A percentile compares a stretch with the other conserved stretches of the same genome.
These are phyloP conservation scores for Rutilus rutilus DNA, from an alignment of 2,113 vertebrate genomes.

Conservation along the genomic window DNA sequence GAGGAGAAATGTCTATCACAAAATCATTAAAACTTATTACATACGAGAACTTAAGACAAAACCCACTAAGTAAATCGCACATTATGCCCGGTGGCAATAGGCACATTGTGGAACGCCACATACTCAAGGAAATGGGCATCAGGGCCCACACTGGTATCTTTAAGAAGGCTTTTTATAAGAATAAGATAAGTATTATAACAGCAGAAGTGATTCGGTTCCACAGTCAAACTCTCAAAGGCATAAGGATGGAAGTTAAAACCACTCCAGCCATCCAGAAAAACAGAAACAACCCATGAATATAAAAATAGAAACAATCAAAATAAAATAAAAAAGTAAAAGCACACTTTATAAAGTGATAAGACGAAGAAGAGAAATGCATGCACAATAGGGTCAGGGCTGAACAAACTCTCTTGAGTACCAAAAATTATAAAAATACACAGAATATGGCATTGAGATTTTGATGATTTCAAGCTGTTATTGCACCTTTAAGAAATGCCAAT, in stretches of 20 bases:
- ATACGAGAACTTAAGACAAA: conserved; percentile 5
- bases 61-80: not conserved
- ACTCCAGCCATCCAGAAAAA: not conserved
- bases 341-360: conserved; percentile 10
- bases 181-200: conserved; percentile 7
- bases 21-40: not conserved
- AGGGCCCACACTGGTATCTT: not conserved
- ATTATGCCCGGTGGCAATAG: not conserved
- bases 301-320: not conserved
- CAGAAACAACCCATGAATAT: conserved; percentile 19
- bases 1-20: not conserved
- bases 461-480: conserved; percentile 22
- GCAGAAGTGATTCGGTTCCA: not conserved
- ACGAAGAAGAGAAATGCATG: not conserved
- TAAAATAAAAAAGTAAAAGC: not conserved
- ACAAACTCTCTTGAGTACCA: not conserved
- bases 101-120: not conserved
- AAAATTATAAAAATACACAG: conserved; percentile 8
- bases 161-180: not conserved
- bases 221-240: conserved; percentile 11
- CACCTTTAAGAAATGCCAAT: conserved; percentile 5
- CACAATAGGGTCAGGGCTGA: not conserved
- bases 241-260: conserved; percentile 4
- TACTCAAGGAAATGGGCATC: not conserved
- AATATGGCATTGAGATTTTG: conserved; percentile 6